These are phyloP conservation scores for Lepidocyrtinus sp. DNA, from an alignment of 2,888 invertebrate genomes.

Conservation along the genomic window DNA sequence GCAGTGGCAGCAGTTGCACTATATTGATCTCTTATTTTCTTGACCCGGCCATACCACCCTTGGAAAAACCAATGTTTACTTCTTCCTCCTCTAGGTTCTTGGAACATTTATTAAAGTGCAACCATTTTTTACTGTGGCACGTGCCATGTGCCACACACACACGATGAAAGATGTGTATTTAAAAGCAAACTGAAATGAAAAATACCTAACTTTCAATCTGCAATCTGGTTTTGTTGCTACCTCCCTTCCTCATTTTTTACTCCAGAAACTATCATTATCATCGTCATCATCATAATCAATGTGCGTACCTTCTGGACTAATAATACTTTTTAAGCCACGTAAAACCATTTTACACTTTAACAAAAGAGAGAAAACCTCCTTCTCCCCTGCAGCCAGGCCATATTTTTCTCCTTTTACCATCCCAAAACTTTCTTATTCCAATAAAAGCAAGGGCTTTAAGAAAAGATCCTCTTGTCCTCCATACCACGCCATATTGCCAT, in stretches of 20 bases:
- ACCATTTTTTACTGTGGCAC: constrained; percentile 43
- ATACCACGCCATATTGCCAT: constrained; percentile 33
- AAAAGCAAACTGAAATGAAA: constrained; percentile 43
- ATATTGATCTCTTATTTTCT: constrained; percentile 26
- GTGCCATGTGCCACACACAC: constrained; percentile 59
- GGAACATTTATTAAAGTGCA: constrained; percentile 45
- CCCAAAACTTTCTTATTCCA: constrained; percentile 45
- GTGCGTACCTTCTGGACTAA: constrained; percentile 5
- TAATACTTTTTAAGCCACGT: constrained; percentile 17
- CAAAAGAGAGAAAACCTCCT: neutral
- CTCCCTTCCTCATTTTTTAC: constrained; percentile 14
- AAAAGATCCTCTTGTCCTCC: constrained; percentile 40
- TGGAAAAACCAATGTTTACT: constrained; percentile 17
- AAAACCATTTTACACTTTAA: constrained; percentile 1
- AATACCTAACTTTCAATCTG: constrained; percentile 36
- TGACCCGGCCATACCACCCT: constrained; percentile 34
- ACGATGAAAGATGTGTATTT: constrained; percentile 54
- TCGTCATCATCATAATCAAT: constrained; percentile 5
- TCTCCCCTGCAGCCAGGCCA: neutral
- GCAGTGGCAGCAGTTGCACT: neutral
- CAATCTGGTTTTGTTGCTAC: constrained; percentile 1
- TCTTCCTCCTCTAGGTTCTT: neutral
- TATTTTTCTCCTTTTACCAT: constrained; percentile 32
- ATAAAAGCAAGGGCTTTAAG: constrained; percentile 40
- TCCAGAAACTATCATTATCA: constrained; percentile 20